Base-by-base conservation (phyloP, 2,113 vertebrate species). In the Corynorhinus townsendii region DNA sequence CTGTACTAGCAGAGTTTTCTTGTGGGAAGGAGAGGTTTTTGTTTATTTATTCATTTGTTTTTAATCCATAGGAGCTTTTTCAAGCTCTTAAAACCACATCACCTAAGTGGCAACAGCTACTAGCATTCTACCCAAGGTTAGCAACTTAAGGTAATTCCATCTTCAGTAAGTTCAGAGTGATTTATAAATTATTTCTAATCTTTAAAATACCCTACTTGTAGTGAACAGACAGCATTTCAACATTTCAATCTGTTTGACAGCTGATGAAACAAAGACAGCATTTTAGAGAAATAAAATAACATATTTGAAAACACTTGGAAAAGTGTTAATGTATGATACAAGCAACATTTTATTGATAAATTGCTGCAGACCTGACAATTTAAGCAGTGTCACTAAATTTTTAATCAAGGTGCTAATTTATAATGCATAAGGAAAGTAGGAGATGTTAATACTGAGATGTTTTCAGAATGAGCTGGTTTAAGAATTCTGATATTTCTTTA, bases 371-470 rank as follows among this genome's bases (percentile, higher is more conserved):
- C 66, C 66, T 97, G 77, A 90, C 47, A 89, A 56, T 68, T 81
- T 82, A 81, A 94, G 66, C 26, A 43, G 64, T 76, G 52, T 40
- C 45, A 86, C 71, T 96, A 88, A 96, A 96, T 95, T 95, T 97
- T 97, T 97, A 95, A 97, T 94, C 69, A 76, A 68, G 69, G 26
- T 66, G 28, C 89, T 95, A 84, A 96, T 97, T 89, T 96, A 95
- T 97, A 97, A 97, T 96, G 89, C 71, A 97, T 96, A 94, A 94
- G 86, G 79, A 89, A 92, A 94, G 86, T 45, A 75, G 30, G 66
- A 82, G 71, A 86, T 38, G 45, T 93, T 94, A 76, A 49, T 62
- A 72, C 68, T 68, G 64, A 92, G 30, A 77, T 92, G 85, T 73
- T 82, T 64, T 83, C 81, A 83, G 75, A 86, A 76, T 80, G 75